Conservation (phyloP, 2,797 vertebrate species). For the Tadarida brasiliensis region DNA sequence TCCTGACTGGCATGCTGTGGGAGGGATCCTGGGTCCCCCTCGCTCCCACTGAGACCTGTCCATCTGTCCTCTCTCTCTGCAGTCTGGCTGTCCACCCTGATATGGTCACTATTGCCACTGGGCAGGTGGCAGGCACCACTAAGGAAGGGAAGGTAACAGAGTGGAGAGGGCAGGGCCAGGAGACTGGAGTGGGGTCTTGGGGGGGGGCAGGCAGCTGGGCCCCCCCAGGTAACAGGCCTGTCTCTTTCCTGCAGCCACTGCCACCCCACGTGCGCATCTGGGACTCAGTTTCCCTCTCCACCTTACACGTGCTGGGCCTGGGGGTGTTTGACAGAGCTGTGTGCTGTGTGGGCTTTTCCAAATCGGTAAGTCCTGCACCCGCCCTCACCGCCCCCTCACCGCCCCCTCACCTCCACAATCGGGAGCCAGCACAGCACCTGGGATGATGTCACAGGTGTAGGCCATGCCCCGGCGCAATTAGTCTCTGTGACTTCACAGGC, state of each 20-base stretch:
- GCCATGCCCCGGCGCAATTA: not conserved
- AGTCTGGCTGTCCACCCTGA: slow-evolving; percentile 96
- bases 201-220: not conserved
- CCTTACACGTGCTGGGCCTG: slow-evolving; percentile 93
- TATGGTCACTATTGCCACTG: slow-evolving; percentile 96
- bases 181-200: not conserved
- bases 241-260: slow-evolving; percentile 86
- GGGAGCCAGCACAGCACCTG: not conserved
- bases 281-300: slow-evolving; percentile 96
- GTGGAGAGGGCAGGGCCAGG: not conserved
- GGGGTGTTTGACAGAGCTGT: slow-evolving; percentile 94
- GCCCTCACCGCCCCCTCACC: not conserved
- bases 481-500: not conserved
- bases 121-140: slow-evolving; percentile 95
- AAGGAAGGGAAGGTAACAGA: slow-evolving; percentile 95
- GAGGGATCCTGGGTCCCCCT: not conserved
- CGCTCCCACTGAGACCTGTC: not conserved
- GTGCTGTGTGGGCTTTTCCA: slow-evolving; percentile 94
- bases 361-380: slow-evolving; percentile 89
- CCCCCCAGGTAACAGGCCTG: not conserved
- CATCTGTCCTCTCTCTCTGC: slow-evolving; percentile 6
- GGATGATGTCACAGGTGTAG: fast-evolving
- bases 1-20: not conserved
- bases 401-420: not conserved
- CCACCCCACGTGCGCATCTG: slow-evolving; percentile 94